phyloP scores from a whole-genome alignment of 2,113 vertebrate genomes.

The Mionectes macconnelli region DNA sequence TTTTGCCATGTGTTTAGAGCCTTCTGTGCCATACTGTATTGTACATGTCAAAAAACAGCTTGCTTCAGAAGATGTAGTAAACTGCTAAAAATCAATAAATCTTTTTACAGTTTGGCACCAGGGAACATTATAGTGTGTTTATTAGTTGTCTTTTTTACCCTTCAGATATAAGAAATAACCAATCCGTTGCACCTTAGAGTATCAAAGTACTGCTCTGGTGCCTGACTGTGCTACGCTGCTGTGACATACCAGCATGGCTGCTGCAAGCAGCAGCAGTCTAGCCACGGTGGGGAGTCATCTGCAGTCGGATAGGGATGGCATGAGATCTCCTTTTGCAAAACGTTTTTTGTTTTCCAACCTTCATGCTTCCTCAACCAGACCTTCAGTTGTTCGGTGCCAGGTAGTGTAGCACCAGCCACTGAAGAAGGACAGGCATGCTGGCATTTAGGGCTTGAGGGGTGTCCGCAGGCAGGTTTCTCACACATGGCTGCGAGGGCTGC shows the following conservation, averaged over 20 bases:
- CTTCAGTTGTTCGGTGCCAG: not conserved
- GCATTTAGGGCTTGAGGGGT: not conserved
- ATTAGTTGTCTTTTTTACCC: not conserved
- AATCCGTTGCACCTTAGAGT: not conserved
- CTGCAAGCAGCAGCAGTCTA: fast-evolving
- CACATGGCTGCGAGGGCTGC: fast-evolving
- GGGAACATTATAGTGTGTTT: not conserved
- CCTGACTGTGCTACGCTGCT: not conserved
- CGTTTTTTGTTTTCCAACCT: not conserved
- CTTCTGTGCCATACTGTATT: not conserved
- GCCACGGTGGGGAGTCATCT: not conserved
- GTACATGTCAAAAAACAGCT: not conserved
- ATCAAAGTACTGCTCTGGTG: not conserved
- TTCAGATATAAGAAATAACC: not conserved
- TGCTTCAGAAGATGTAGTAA: not conserved
- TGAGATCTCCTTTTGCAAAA: not conserved
- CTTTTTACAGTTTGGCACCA: not conserved
- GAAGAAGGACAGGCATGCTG: not conserved
- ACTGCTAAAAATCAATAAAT: not conserved
- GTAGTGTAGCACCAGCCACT: not conserved
- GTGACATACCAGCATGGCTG: fast-evolving
- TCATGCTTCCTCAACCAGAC: not conserved
- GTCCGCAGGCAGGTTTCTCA: not conserved
- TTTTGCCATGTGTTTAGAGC: not conserved
- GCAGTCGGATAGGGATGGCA: fast-evolving